Evolutionary conservation across 2,888 invertebrate species (phyloP), one percentile per base, ranked within the genome.

Genomic region (Ormyrus rosae): DNA sequence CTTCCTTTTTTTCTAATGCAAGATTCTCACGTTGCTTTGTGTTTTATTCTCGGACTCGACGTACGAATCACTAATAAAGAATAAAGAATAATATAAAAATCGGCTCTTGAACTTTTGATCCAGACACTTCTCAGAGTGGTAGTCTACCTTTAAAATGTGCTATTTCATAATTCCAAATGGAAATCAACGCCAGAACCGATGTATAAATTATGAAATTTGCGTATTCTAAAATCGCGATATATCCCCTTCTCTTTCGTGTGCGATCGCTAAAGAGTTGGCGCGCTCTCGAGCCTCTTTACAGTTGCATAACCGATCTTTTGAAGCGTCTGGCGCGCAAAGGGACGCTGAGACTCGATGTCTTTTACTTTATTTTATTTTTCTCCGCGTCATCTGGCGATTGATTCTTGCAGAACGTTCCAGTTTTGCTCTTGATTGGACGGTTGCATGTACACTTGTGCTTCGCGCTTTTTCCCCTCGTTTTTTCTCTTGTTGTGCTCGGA

Each of bases 171-270:
- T 11, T 51, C 45, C n/a, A 45, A 45, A n/a, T 55, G 13, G 45
- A 34, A 34, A 34, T 34, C 4, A 4, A 6, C n/a, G 10, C n/a
- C n/a, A n/a, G 50, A 9, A 45, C 55, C 45, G 13, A 55, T 48
- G 61, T 9, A 50, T 45, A 73, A 78, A 73, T 78, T 60, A 68
- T 63, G 71, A 78, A 78, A 78, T 78, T 73, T 63, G 68, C 60
- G 68, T 71, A 72, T 78, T 61, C 72, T 53, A 68, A 78, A 73
- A 78, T 78, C 72, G 13, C 46, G 50, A 74, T 67, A 74, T 60
- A 56, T 78, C 50, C 69, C 64, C 46, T 55, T 50, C 53, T 48
- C 70, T 10, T 46, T 53, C 46, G n/a, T n/a, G 60, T 34, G 19
- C 51, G 68, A 61, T 65, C 65, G 65, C 64, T n/a, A 34, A 34